Base-by-base conservation (phyloP, 2,113 vertebrate genomes). In the Perca schrenkii region DNA sequence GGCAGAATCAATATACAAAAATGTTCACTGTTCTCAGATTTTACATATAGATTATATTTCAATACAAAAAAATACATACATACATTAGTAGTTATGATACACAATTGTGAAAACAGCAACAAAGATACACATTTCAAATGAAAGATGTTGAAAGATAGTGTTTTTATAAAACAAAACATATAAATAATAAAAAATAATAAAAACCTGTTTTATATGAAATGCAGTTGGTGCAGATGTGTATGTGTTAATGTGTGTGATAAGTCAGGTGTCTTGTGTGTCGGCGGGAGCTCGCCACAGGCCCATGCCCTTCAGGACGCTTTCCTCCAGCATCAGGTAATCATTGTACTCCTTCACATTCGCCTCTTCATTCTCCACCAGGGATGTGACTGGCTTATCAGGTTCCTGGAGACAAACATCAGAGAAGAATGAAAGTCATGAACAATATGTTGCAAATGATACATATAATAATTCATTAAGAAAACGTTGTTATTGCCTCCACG, bases 271-370 rank as follows among this genome's bases (percentile, higher is more conserved):
- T 34, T 73, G 13, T 16, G 40, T 25, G 31, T 88, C 53, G 25
- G 93, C 88, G n/a, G 85, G 0, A 54, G 31, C 64, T 7, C 81
- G 81, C 61, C 50, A 6, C 11, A 95, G 54, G 22, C 92, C 94
- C 40, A 95, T 84, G 58, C 36, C 64, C 47, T 68, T 68, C n/a
- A 96, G 88, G 50, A 88, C 19, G 12, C 4, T 50, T 81, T 94
- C 94, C 78, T 97, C 95, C 71, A 95, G 47, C 0, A 74, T 70
- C 60, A 95, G 28, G 77, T 93, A 94, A 3, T 78, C 70, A 0
- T 64, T 46, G 1, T 94, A 96, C 25, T 92, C 90, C 66, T 88
- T 73, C 78, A 78, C 88, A 53, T 89, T 43, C 52, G 92, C 86
- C 3, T 93, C 85, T 0, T 96, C 90, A 1, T 74, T 57, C 25